Evolutionary conservation across 2,888 invertebrate species (phyloP), one percentile per base, ranked within the genome.

Genomic region (Heliconius aoede): DNA sequence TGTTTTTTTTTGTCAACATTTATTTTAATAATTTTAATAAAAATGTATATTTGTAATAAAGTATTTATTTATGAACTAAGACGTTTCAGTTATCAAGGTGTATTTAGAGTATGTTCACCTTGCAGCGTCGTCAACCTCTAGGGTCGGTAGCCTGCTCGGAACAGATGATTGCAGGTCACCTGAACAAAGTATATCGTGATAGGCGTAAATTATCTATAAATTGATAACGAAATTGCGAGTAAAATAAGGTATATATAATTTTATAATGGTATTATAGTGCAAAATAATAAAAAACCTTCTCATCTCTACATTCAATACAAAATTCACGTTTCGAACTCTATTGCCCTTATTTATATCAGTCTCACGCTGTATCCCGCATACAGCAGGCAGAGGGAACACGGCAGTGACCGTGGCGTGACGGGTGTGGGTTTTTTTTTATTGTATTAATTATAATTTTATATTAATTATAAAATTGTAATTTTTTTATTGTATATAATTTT

Each of bases 61-160:
- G 2, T 51, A 51, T 68, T 68, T 69, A 55, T 55, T 55, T 69
- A 55, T 24, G 8, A 55, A n/a, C 30, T 65, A 18, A 51, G 68
- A 51, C 60, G 71, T 78, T 88, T 88, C 86, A 87, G 87, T 86
- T 86, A 89, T 87, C 26, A 72, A 72, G 28, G 69, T 36, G 72
- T 46, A 46, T 72, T 51, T 60, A 86, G 87, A 83, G 92, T 91
- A 84, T 89, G 86, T 88, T 90, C 86, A 91, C 91, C 91, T 85
- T 85, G 83, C 80, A 78, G 28, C 72, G 84, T 82, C 84, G 78
- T 80, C 87, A 90, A 89, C 90, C 89, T 91, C 88, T 81, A 85
- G 84, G 87, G 87, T 87, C 88, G 85, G 85, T 87, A 87, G 86
- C 86, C 87, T 87, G 89, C 87, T 85, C 84, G 81, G 87, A 88